These are phyloP conservation scores for Eriosoma lanigerum DNA, from an alignment of 1,140 invertebrate genomes.

Conservation along the genomic window DNA sequence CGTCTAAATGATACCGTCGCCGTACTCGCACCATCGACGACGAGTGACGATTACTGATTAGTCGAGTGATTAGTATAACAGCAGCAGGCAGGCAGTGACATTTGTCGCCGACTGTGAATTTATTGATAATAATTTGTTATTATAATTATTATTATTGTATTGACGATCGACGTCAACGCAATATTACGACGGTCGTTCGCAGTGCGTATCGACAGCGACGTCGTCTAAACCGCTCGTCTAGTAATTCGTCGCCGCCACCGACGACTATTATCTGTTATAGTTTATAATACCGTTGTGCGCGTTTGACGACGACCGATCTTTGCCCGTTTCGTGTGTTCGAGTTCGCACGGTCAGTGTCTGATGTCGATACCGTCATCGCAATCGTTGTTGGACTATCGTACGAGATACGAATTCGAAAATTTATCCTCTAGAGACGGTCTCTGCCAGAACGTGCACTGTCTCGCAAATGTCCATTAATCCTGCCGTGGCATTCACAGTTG, in stretches of 20 bases:
- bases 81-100: too few species aligned
- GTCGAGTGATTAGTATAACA: too few species aligned
- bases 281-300: not conserved
- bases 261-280: too few species aligned
- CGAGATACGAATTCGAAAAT: not conserved
- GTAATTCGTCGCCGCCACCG: not conserved
- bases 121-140: not conserved
- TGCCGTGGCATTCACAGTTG: not conserved
- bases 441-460: not conserved
- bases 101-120: too few species aligned
- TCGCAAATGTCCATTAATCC: not conserved
- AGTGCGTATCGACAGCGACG: not conserved
- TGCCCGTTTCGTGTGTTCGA: not conserved
- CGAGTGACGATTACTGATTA: too few species aligned
- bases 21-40: not conserved
- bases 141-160: not conserved
- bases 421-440: not conserved
- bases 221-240: not conserved
- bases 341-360: not conserved
- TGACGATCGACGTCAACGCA: not conserved
- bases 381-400: not conserved
- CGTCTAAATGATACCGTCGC: slow-evolving; percentile 8
- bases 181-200: not conserved
- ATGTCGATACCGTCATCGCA: not conserved
- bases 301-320: not conserved